Evolutionary conservation across 2,888 invertebrate species (phyloP).

Genomic region (Cacoxenus indagator): DNA sequence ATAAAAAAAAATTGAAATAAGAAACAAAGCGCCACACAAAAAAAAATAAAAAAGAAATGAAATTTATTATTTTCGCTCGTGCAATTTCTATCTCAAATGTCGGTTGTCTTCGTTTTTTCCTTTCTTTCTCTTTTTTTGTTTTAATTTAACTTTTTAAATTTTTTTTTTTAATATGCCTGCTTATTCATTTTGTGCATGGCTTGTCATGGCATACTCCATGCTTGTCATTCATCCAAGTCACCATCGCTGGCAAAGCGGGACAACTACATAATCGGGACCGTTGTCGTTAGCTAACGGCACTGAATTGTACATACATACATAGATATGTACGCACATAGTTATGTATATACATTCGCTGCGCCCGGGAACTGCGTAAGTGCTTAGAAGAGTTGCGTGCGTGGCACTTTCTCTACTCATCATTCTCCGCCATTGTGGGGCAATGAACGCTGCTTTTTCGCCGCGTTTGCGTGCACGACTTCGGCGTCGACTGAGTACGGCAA

Average conservation of each 20-base stretch:
- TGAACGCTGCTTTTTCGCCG: neutral
- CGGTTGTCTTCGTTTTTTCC: neutral
- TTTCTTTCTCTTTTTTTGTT: neutral
- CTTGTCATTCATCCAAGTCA: neutral
- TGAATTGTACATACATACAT: neutral
- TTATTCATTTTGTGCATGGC: neutral
- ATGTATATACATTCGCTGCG: too few relatives aligned
- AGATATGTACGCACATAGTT: too few relatives aligned
- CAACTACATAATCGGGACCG: too few relatives aligned
- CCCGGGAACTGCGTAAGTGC: conserved; percentile 9
- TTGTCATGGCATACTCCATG: too few relatives aligned
- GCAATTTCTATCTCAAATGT: conserved; percentile 36
- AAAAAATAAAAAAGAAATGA: conserved; percentile 30
- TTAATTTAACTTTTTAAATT: too few relatives aligned
- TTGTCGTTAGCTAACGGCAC: conserved; percentile 1
- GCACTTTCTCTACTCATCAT: neutral
- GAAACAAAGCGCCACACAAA: neutral
- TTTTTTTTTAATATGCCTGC: too few relatives aligned
- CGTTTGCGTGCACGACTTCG: neutral
- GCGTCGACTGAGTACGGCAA: neutral
- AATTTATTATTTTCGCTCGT: conserved; percentile 44
- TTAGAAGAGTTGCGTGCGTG: neutral
- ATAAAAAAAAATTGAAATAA: conserved; percentile 36
- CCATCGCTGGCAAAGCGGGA: neutral
- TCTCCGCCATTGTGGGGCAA: neutral